Conservation (phyloP, 2,797 vertebrate genomes). For the Psittacula echo region DNA sequence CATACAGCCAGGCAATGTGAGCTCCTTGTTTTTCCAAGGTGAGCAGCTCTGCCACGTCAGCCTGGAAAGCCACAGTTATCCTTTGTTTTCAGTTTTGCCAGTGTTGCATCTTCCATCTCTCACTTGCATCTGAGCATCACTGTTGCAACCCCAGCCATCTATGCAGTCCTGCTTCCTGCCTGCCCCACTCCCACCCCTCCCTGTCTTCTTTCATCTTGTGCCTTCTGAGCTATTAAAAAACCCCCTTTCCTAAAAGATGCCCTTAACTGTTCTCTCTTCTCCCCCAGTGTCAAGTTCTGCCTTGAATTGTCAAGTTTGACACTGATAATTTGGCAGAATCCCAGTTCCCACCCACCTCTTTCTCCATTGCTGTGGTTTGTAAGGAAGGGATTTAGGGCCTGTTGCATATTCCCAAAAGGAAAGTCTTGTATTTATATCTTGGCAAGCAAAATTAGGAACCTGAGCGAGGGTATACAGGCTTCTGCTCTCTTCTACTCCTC, state of each 20-base stretch:
- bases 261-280: background rate
- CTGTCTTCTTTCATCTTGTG: background rate
- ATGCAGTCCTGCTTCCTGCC: background rate
- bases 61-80: background rate
- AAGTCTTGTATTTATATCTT: slow-evolving; percentile 9
- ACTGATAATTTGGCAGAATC: background rate
- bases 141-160: background rate
- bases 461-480: background rate
- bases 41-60: background rate
- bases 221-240: background rate
- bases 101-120: background rate
- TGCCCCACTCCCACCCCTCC: fast-evolving
- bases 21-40: background rate
- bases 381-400: background rate
- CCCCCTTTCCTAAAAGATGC: background rate
- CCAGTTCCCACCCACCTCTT: background rate
- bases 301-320: background rate
- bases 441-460: slow-evolving; percentile 14
- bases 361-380: background rate
- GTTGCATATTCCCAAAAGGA: background rate
- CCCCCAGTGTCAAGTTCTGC: background rate
- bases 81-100: background rate
- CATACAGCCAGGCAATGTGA: background rate
- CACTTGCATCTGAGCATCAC: background rate
- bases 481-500: background rate